Evolutionary conservation across 1,140 invertebrate species (phyloP), one percentile per base, ranked within the genome.

Genomic region (Paraescarpia echinospica): DNA sequence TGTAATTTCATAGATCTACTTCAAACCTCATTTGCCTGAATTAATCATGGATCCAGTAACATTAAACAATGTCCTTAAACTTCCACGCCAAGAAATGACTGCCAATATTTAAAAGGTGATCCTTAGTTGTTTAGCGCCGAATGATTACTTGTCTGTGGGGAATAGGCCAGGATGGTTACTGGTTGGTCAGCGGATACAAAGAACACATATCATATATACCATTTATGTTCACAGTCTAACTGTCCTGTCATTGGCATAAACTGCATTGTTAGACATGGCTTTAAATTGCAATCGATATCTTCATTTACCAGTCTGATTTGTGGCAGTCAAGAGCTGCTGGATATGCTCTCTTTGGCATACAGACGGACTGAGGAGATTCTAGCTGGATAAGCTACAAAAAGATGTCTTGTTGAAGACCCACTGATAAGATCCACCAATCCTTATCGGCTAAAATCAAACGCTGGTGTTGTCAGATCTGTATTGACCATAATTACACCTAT

Each of bases 251-350:
- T 77, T 77, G 59, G 59, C 59, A 77, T 77, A 77, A 77, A 77
- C 12, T 77, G 59, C 59, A 77, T 77, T 77, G 59, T 77, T 77
- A 77, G 59, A 77, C 59, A 77, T 77, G 59, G 59, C 59, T 77
- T 77, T 77, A 77, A 77, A 77, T 77, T 77, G 59, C 59, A 77
- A 77, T 77, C 59, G 59, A 77, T 77, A 77, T 77, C 59, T 77
- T 77, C 59, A 77, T 77, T 77, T 77, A 27, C 59, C 59, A 14
- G 59, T 77, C 59, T 77, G 59, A 77, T 77, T 77, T 77, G 59
- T 77, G 59, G 8, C 59, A 77, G 59, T 27, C 8, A 18, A 77
- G 59, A 77, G 59, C 8, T 4, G 59, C 27, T 77, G 59, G 59
- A 77, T 77, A 77, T 77, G 59, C 59, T 77, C 59, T 77, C 59